phyloP scores from a whole-genome alignment of 1,140 invertebrate genomes.

The Tetramorium parvispinum region DNA sequence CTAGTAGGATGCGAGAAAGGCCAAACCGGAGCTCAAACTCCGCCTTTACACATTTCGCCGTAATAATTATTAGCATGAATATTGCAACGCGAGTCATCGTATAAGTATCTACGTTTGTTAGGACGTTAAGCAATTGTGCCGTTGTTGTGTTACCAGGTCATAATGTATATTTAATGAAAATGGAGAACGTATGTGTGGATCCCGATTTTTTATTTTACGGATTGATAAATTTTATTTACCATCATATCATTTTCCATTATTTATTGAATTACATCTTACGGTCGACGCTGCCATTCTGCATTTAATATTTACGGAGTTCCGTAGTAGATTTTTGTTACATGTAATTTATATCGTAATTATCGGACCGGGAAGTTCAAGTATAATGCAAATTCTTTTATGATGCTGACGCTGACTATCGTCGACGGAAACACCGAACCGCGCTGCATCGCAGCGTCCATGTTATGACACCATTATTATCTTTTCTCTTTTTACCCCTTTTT shows the following conservation, averaged over 20 bases:
- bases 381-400: conserved; percentile 52
- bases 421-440: conserved; percentile 16
- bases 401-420: background rate
- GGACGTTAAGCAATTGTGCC: background rate
- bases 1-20: conserved; percentile 3
- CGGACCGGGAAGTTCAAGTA: conserved; percentile 18
- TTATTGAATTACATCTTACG: background rate
- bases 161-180: background rate
- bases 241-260: too few relatives aligned
- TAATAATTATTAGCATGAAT: conserved; percentile 29
- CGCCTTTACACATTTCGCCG: background rate
- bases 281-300: background rate
- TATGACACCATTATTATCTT: conserved; percentile 27
- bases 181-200: background rate
- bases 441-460: background rate
- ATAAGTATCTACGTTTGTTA: background rate
- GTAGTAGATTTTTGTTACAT: background rate
- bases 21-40: background rate
- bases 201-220: background rate
- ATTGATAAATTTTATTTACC: background rate
- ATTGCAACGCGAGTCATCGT: background rate
- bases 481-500: background rate
- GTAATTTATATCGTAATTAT: conserved; percentile 47
- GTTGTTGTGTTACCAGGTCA: background rate
- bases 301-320: background rate